Evolutionary conservation across 30 jellyfish, hydroid and myxozoan genomes (phyloP).

Genomic region (Pelagia noctiluca): DNA sequence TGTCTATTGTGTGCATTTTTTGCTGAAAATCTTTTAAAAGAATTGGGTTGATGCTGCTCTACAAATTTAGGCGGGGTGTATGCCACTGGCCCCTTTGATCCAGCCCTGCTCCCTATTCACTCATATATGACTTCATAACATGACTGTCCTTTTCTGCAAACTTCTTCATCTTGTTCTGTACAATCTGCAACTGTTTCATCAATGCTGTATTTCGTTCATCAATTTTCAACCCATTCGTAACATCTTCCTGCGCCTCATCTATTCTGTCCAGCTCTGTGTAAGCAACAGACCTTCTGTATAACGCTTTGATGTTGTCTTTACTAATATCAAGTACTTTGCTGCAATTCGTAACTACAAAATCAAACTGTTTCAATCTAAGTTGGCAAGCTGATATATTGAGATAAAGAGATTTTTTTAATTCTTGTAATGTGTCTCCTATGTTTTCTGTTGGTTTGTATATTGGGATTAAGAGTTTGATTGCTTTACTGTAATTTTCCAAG

Average conservation of each 20-base stretch:
- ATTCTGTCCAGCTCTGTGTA: constrained; percentile 43
- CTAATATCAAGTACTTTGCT: constrained; percentile 69
- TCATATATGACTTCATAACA: constrained; percentile 22
- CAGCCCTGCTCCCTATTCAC: neutral
- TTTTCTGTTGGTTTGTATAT: constrained; percentile 6
- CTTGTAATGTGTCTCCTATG: constrained; percentile 1
- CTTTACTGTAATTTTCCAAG: constrained; percentile 58
- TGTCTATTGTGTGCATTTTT: no score
- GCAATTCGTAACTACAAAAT: constrained; percentile 68
- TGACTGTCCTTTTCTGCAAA: constrained; percentile 1
- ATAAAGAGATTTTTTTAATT: constrained; percentile 49
- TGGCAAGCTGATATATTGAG: constrained; percentile 91
- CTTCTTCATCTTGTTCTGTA: constrained; percentile 1
- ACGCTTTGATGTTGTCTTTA: constrained; percentile 45
- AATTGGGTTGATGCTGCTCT: no score
- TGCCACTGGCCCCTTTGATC: neutral
- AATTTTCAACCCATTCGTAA: constrained; percentile 22
- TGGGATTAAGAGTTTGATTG: constrained; percentile 72
- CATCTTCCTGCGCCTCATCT: constrained; percentile 62
- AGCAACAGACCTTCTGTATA: constrained; percentile 79
- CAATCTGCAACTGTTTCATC: constrained; percentile 7
- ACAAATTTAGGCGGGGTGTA: no score
- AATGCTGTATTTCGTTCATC: constrained; percentile 62
- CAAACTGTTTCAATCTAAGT: constrained; percentile 61
- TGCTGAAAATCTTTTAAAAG: no score